These are phyloP conservation scores for Proterorhinus semilunaris DNA, from an alignment of 2,113 vertebrate genomes.

Conservation along the genomic window DNA sequence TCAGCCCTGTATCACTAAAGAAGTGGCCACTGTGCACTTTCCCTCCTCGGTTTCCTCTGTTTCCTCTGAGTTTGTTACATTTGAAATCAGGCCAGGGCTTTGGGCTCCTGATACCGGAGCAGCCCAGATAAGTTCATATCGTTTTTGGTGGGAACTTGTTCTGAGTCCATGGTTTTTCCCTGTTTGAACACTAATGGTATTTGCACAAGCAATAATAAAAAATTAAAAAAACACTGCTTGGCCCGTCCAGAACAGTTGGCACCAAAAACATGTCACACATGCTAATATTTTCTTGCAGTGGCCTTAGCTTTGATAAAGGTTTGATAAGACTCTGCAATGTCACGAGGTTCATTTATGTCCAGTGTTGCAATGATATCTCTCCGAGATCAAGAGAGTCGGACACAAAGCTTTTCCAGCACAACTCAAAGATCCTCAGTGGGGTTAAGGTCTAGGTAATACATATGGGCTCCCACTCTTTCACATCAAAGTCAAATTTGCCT, in stretches of 20 bases:
- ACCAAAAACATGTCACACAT: too few relatives aligned
- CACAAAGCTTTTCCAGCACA: too few relatives aligned
- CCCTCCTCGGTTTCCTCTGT: slow-evolving; percentile 50
- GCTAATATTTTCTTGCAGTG: too few relatives aligned
- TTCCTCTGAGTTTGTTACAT: slow-evolving; percentile 46
- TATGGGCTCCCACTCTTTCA: too few relatives aligned
- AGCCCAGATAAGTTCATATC: background rate
- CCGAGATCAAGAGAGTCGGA: too few relatives aligned
- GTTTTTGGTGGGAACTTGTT: background rate
- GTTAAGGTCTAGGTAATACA: too few relatives aligned
- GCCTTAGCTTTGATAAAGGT: too few relatives aligned
- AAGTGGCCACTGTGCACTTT: slow-evolving; percentile 41
- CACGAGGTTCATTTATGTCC: background rate
- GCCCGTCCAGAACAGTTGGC: too few relatives aligned
- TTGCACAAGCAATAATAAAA: background rate
- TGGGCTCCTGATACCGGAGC: background rate
- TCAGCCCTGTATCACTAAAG: slow-evolving; percentile 33
- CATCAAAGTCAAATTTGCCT: too few relatives aligned
- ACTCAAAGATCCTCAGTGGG: too few relatives aligned
- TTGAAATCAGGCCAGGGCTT: slow-evolving; percentile 35
- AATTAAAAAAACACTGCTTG: too few relatives aligned
- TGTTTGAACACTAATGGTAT: background rate
- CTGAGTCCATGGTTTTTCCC: background rate
- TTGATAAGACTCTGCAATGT: background rate
- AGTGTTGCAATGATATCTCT: too few relatives aligned